Conservation (phyloP, 1,140 invertebrate species). For the Metaphire vulgaris region DNA sequence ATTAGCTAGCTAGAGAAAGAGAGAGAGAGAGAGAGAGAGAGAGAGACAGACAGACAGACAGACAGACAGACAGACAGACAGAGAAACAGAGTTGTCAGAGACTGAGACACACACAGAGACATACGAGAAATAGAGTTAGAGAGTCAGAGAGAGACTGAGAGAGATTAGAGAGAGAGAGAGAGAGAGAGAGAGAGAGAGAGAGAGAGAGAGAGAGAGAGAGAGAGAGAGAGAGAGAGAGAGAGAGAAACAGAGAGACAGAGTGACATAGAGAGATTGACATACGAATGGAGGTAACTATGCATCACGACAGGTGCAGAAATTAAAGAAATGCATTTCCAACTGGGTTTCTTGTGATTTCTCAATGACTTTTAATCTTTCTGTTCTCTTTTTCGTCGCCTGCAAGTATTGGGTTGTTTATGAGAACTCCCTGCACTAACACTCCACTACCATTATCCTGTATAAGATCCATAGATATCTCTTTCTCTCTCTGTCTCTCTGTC, state of each 20-base stretch:
- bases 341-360: too few species aligned
- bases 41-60: not conserved
- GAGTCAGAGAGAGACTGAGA: too few species aligned
- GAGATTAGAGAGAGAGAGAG: too few species aligned
- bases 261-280: not conserved
- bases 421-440: not conserved
- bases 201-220: not conserved
- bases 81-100: not conserved
- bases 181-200: not conserved
- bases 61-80: constrained; percentile 1
- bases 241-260: not conserved
- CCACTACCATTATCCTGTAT: not conserved
- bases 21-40: not conserved
- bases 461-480: not conserved
- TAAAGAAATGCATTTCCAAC: not conserved
- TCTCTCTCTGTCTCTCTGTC: too few species aligned
- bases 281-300: not conserved
- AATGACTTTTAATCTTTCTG: too few species aligned
- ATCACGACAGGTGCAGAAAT: not conserved
- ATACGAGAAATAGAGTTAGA: too few species aligned
- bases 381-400: too few species aligned
- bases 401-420: too few species aligned
- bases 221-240: not conserved
- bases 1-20: not conserved
- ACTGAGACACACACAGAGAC: not conserved